Conservation (phyloP, 2,797 vertebrate genomes). For the Artibeus jamaicensis region DNA sequence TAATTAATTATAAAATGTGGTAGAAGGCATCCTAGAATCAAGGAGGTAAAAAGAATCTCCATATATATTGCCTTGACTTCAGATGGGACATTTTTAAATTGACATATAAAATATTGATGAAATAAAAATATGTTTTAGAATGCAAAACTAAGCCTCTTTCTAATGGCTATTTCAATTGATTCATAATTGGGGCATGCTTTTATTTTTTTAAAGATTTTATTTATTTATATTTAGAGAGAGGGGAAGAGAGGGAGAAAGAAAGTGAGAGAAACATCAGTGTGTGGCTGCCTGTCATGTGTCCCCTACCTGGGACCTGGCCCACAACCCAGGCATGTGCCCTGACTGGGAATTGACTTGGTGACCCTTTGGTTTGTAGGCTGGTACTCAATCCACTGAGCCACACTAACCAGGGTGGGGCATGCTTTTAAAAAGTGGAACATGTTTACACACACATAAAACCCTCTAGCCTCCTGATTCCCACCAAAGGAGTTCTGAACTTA, state of each 20-base stretch:
- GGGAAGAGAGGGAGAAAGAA: too few relatives aligned
- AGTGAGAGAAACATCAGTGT: too few relatives aligned
- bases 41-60: not conserved
- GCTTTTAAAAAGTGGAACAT: not conserved
- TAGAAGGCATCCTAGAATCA: not conserved
- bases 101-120: not conserved
- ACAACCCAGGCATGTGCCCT: too few relatives aligned
- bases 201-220: too few relatives aligned
- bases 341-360: too few relatives aligned
- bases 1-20: not conserved
- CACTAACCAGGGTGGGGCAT: not conserved
- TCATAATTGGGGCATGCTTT: not conserved
- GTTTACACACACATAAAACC: not conserved
- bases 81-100: slow-evolving; percentile 7
- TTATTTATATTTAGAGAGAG: too few relatives aligned
- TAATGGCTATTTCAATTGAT: not conserved
- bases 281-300: too few relatives aligned
- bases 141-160: not conserved
- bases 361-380: too few relatives aligned
- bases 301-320: too few relatives aligned
- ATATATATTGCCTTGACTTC: not conserved
- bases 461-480: not conserved
- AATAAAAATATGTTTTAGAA: slow-evolving; percentile 16
- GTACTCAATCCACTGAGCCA: not conserved
- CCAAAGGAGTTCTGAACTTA: slow-evolving; percentile 26